Evolutionary conservation across 2,888 invertebrate species (phyloP).

Genomic region (Cheilosia impressa): DNA sequence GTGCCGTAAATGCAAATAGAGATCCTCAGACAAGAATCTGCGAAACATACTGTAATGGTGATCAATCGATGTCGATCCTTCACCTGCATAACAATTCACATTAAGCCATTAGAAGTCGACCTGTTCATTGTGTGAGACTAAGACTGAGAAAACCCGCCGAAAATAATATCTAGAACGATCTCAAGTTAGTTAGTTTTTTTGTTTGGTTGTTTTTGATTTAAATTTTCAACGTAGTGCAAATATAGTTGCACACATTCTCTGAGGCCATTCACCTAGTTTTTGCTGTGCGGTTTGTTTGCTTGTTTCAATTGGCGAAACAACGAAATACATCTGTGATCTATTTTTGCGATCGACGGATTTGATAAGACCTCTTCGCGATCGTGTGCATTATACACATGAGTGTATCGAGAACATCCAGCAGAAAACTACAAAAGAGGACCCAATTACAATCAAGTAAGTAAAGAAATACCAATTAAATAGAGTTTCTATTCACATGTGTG

Average conservation of each 20-base stretch:
- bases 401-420: constrained; percentile 36
- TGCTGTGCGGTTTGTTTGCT: constrained; percentile 1
- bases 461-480: constrained; percentile 20
- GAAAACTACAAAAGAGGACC: constrained; percentile 28
- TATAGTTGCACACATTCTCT: constrained; percentile 22
- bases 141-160: background rate
- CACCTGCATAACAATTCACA: constrained; percentile 57
- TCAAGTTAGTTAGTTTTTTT: constrained; percentile 11
- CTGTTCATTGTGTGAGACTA: constrained; percentile 58
- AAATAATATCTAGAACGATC: constrained; percentile 24
- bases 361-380: constrained; percentile 63
- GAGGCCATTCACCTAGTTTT: constrained; percentile 69
- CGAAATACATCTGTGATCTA: constrained; percentile 55
- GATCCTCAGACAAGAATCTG: constrained; percentile 13
- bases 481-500: background rate
- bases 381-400: constrained; percentile 30
- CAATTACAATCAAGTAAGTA: constrained; percentile 59
- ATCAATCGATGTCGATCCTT: constrained; percentile 70
- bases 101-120: constrained; percentile 55
- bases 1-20: constrained; percentile 10
- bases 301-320: constrained; percentile 17
- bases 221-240: constrained; percentile 35
- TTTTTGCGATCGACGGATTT: constrained; percentile 64
- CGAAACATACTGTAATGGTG: constrained; percentile 68
- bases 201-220: background rate